Conservation (phyloP, 2,888 invertebrate species). For the Pristionchus japonicus region DNA sequence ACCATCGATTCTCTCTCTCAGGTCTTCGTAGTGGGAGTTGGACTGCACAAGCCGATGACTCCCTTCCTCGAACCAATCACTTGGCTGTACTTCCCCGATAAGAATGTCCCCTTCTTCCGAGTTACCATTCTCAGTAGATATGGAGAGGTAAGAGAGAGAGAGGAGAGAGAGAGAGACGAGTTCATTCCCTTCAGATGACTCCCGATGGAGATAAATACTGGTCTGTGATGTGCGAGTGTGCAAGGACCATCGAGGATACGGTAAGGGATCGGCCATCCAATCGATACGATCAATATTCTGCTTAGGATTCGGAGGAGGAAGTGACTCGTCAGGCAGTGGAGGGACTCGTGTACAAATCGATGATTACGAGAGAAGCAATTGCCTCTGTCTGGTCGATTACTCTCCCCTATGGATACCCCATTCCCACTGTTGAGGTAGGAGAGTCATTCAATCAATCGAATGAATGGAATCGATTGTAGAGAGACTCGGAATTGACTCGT, state of each 20-base stretch:
- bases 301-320: constrained; percentile 66
- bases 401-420: constrained; percentile 72
- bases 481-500: constrained; percentile 71
- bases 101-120: constrained; percentile 73
- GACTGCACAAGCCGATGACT: constrained; percentile 71
- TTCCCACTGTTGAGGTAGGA: constrained; percentile 70
- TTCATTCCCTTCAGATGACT: constrained; percentile 55
- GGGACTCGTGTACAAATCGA: constrained; percentile 70
- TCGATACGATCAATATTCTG: no score
- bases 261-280: constrained; percentile 47
- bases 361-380: constrained; percentile 71
- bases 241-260: constrained; percentile 68
- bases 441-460: background rate
- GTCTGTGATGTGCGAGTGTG: constrained; percentile 75
- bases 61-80: constrained; percentile 70
- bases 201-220: constrained; percentile 72
- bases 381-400: constrained; percentile 70
- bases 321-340: constrained; percentile 68
- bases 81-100: constrained; percentile 74
- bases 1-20: constrained; percentile 47
- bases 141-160: constrained; percentile 64
- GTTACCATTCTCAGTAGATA: constrained; percentile 73
- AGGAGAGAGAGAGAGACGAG: background rate
- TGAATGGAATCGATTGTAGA: constrained; percentile 51
- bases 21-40: constrained; percentile 73